Evolutionary conservation across 2,113 vertebrate species (phyloP), one percentile per base, ranked within the genome.

Genomic region (Cyprinodon brontotheroides): DNA sequence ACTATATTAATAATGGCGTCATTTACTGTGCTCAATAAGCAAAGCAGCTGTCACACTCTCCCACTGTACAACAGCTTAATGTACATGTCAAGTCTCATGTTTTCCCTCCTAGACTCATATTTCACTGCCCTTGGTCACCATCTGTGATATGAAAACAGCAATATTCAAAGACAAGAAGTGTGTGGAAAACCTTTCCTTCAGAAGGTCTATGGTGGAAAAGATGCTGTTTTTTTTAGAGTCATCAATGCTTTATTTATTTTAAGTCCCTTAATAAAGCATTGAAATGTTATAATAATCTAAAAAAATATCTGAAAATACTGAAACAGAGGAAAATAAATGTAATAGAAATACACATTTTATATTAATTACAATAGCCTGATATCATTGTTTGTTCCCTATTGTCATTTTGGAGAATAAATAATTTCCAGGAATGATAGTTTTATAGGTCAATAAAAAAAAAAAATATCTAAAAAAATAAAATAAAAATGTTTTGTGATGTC

Each of bases 51-150:
- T 50, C 29, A 29, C 63, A 70, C 63, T 50, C 63, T 68, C 66
- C 40, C 4, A 39, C 45, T 62, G 57, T 81, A 50, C 53, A 39
- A 65, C 9, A 2, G 68, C 53, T 63, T 75, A 67, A 80, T 53
- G 79, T 72, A 72, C 68, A 76, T 29, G 63, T 81, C 73, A 72
- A 70, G 79, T 67, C 45, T 81, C 79, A 75, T 41, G 73, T 81
- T 80, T 75, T 80, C 66, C 63, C 68, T 40, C 17, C 4, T 61
- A 80, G 72, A 57, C 78, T 80, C 79, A 67, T 45, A 65, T 80
- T 80, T 75, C 78, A 75, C 43, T 7, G 41, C 59, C 67, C 65
- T 62, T 70, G 78, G 66, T 53, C 63, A 29, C 79, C 79, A 81
- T 61, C 79, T 81, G 79, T 45, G 73, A 72, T 45, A 75, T 45